Evolutionary conservation across 2,113 vertebrate genomes (phyloP).

Genomic region (Stomatorhinus ivindoensis): DNA sequence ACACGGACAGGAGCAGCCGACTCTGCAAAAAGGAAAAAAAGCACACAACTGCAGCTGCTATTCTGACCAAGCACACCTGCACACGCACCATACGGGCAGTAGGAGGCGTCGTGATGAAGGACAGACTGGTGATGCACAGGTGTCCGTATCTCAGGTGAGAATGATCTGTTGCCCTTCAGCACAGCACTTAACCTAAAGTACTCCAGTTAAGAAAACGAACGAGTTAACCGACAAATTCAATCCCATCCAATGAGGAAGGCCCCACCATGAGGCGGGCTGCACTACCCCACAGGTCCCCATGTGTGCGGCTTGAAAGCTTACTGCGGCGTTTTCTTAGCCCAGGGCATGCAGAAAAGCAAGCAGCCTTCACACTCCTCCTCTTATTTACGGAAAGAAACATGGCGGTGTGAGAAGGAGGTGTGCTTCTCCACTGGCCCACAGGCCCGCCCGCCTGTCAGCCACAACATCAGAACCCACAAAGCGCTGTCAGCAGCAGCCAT

Average conservation of each 20-base stretch:
- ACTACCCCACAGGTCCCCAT: neutral
- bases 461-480: neutral
- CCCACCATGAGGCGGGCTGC: no score
- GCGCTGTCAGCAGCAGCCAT: slow-evolving; percentile 1
- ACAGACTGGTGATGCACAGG: neutral
- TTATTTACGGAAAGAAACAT: neutral
- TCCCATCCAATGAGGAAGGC: neutral
- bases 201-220: neutral
- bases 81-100: neutral
- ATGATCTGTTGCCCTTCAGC: neutral
- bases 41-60: neutral
- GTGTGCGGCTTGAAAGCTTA: neutral
- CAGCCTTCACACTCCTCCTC: neutral
- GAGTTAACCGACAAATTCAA: neutral
- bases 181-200: neutral
- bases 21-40: neutral
- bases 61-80: neutral
- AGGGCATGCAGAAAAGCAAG: neutral
- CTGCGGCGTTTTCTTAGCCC: neutral
- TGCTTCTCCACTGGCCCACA: neutral
- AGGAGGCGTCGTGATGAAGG: neutral
- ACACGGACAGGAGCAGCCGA: neutral
- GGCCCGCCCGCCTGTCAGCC: neutral
- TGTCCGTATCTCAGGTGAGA: neutral
- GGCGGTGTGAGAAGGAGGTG: neutral